Base-by-base conservation (phyloP, 1,140 invertebrate genomes). In the Micrasema longulum region DNA sequence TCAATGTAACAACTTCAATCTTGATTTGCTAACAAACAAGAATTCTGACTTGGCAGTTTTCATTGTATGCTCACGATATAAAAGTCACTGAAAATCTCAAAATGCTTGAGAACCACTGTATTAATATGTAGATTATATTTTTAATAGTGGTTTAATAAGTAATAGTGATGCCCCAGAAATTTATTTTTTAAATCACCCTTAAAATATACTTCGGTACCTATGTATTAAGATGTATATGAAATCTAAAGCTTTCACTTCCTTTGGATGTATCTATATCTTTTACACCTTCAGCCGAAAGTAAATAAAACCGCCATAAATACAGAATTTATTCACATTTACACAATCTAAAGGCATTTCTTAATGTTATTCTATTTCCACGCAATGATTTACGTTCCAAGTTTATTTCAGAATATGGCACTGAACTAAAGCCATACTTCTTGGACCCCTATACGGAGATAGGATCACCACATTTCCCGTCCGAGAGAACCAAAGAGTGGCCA, bases 391-490 rank as follows among this genome's bases (percentile, higher is more conserved):
- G 43, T 31, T 10, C 20, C 48, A 45, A 66, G 23, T 52, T 36
- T 52, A 52, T 47, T 66, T 23, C 31, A 52, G 47, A 64, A 64
- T 48, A 38, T 36, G 45, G 47, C 23, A 1, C 43, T 52, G 64
- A 26, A 66, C 18, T 16, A 12, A 22, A 53, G 64, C 47, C 64
- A 66, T 50, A 50, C 64, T 66, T 62, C 53, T 45, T 45, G 31
- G 18, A 31, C 36, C 53, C 67, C 38, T n/a, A 38, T 47, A 7
- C 26, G 47, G 57, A 75, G 80, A 85, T 85, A 85, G 75, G 79
- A 85, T 85, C 83, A 79, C 80, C 83, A 80, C 83, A 85, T 85
- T 85, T 85, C 84, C 84, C 78, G 81, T 83, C 74, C 74, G 69
- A 68, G 74, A 76, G 71, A 76, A 76, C 74, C 74, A 76, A 73